These are phyloP conservation scores for Hydrotaea cyrtoneurina DNA, from an alignment of 2,888 invertebrate species.

Conservation along the genomic window DNA sequence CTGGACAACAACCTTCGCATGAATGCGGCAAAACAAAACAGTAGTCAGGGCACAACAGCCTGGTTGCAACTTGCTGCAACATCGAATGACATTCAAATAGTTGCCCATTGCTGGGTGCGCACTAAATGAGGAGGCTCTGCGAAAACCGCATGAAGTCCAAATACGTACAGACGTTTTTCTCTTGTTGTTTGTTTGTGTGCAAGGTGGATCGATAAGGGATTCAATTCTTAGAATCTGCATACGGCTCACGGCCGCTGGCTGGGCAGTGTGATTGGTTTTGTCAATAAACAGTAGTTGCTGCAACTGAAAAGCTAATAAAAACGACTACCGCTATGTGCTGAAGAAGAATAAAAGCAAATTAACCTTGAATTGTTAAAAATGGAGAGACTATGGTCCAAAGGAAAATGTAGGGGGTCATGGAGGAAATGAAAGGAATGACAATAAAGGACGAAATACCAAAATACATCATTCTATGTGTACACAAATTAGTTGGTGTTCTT, in stretches of 20 bases:
- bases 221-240: slow-evolving; percentile 32
- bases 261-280: background rate
- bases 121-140: slow-evolving; percentile 22
- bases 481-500: too few relatives aligned
- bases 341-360: background rate
- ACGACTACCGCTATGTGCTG: background rate
- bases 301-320: background rate
- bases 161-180: slow-evolving; percentile 3
- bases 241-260: background rate
- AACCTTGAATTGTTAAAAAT: slow-evolving; percentile 11
- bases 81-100: slow-evolving; percentile 19
- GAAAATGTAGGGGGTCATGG: background rate
- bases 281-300: slow-evolving; percentile 10
- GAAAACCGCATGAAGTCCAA: slow-evolving; percentile 63
- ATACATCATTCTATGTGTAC: too few relatives aligned
- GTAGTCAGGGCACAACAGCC: slow-evolving; percentile 6
- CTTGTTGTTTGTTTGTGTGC: background rate
- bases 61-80: slow-evolving; percentile 19
- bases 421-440: too few relatives aligned
- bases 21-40: background rate
- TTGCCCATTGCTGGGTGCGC: background rate
- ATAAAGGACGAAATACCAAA: too few relatives aligned
- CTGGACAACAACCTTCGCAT: slow-evolving; percentile 1
- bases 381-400: background rate
- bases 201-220: slow-evolving; percentile 34